Evolutionary conservation across 2,888 invertebrate species (phyloP).

Genomic region (Epiperipatus broadwayi): DNA sequence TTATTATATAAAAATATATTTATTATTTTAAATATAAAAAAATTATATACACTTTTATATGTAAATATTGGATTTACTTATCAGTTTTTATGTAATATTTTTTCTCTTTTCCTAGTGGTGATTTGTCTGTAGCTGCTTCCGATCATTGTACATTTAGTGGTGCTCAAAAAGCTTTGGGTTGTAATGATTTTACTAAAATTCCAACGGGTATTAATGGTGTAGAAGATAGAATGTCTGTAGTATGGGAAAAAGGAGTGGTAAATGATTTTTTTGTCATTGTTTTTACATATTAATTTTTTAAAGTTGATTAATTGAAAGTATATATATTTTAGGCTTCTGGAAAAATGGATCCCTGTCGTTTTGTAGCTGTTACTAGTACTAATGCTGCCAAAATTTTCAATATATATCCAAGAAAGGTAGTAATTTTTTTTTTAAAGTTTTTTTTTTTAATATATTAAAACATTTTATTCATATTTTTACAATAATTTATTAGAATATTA

Average conservation of each 20-base stretch:
- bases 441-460: too few relatives aligned
- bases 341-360: constrained; percentile 70
- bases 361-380: constrained; percentile 87
- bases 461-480: too few relatives aligned
- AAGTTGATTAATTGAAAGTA: too few relatives aligned
- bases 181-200: constrained; percentile 73
- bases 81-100: too few relatives aligned
- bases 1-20: too few relatives aligned
- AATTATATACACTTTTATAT: too few relatives aligned
- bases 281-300: too few relatives aligned
- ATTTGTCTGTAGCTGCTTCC: constrained; percentile 78
- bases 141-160: constrained; percentile 90
- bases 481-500: too few relatives aligned
- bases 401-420: constrained; percentile 69
- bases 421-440: too few relatives aligned
- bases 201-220: constrained; percentile 95
- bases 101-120: constrained; percentile 49
- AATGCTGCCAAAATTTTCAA: constrained; percentile 89
- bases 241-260: constrained; percentile 75
- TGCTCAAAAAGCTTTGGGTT: constrained; percentile 70
- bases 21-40: too few relatives aligned
- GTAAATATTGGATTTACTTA: too few relatives aligned
- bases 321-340: constrained; percentile 44
- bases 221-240: constrained; percentile 73
- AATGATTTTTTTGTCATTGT: too few relatives aligned